A percentile compares a stretch with the other conserved stretches of the same genome.
phyloP scores from a whole-genome alignment of 2,888 invertebrate genomes.

The Ophion obscuratus region DNA sequence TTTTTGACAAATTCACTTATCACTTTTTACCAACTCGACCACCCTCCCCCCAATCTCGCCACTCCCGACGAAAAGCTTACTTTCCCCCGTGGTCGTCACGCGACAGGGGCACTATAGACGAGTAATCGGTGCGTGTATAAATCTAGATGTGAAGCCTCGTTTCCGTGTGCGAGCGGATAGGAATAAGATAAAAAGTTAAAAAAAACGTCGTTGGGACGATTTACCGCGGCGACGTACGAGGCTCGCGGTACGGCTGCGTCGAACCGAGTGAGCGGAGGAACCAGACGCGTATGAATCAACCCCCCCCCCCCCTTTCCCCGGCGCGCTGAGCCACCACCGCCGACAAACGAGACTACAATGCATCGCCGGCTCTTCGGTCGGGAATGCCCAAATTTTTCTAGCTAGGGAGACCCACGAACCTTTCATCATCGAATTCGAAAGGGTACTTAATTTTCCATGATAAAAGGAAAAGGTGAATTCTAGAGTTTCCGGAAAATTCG shows the following conservation, averaged over 20 bases:
- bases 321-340: conserved; percentile 52
- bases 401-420: neutral
- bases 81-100: neutral
- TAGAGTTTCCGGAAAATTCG: neutral
- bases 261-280: conserved; percentile 75
- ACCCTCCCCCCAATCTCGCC: neutral
- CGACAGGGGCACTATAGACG: neutral
- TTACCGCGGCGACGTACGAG: conserved; percentile 65
- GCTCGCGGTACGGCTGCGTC: conserved; percentile 77
- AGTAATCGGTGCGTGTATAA: neutral
- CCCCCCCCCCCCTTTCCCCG: conserved; percentile 60
- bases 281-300: conserved; percentile 76
- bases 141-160: neutral
- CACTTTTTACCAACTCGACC: neutral
- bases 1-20: neutral
- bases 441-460: neutral
- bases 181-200: conserved; percentile 8
- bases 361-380: conserved; percentile 49
- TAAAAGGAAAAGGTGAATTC: neutral
- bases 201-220: neutral
- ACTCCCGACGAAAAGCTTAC: neutral
- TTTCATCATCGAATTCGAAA: neutral
- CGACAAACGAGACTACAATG: conserved; percentile 32
- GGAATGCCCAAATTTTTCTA: neutral
- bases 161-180: neutral